phyloP scores from a whole-genome alignment of 2,797 vertebrate genomes.

The Clarias fuscus region DNA sequence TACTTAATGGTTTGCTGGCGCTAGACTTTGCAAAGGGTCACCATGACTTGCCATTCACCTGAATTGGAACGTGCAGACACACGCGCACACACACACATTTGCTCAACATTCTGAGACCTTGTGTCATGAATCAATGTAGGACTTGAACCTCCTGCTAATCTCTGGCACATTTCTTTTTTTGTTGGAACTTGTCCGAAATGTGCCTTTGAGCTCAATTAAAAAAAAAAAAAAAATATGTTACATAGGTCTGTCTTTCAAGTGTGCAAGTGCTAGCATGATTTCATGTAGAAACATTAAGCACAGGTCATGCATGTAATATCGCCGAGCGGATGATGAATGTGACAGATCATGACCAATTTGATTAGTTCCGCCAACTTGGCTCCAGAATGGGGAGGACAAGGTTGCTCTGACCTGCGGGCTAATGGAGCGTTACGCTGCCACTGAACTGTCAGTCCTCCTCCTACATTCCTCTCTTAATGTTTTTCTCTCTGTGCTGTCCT shows the following conservation, averaged over 20 bases:
- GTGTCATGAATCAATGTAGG: background rate
- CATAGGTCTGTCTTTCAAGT: background rate
- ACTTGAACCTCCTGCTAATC: background rate
- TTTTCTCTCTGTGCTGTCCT: background rate
- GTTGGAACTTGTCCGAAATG: slow-evolving; percentile 13
- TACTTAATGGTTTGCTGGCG: background rate
- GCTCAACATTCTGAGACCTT: background rate
- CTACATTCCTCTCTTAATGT: background rate
- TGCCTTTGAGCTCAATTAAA: background rate
- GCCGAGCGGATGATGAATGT: slow-evolving; percentile 13
- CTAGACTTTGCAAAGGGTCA: background rate
- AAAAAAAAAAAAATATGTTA: background rate
- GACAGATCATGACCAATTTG: slow-evolving; percentile 29
- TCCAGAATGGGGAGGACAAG: slow-evolving; percentile 44
- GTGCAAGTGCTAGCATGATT: background rate
- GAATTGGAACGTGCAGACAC: too few species aligned
- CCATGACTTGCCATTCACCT: background rate
- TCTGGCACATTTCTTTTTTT: background rate
- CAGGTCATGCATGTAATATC: slow-evolving; percentile 21
- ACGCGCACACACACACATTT: background rate
- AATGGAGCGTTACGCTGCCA: slow-evolving; percentile 15
- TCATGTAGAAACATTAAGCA: slow-evolving; percentile 5
- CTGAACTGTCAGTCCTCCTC: slow-evolving; percentile 5
- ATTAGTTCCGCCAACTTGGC: slow-evolving; percentile 45
- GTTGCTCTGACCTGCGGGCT: slow-evolving; percentile 45